A percentile compares a stretch with the other conserved stretches of the same genome.
Conservation (phyloP, 2,113 vertebrate species). For the Aptenodytes patagonicus region DNA sequence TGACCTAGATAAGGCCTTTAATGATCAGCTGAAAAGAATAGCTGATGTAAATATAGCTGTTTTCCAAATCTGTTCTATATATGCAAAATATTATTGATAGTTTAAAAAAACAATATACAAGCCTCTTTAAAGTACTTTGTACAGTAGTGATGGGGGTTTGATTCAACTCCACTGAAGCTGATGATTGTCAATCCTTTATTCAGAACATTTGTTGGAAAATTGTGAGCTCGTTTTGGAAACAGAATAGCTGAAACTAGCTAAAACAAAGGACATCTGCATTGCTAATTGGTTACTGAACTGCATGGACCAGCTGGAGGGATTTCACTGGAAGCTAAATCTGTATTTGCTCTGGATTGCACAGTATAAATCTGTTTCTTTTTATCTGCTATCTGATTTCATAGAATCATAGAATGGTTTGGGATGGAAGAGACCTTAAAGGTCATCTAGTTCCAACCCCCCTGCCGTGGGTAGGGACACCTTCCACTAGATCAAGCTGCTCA, state of each 20-base stretch:
- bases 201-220: not conserved
- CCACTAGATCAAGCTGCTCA: not conserved
- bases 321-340: not conserved
- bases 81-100: not conserved
- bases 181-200: not conserved
- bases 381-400: not conserved
- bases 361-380: not conserved
- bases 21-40: not conserved
- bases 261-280: not conserved
- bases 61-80: not conserved
- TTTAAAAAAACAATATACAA: not conserved
- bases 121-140: not conserved
- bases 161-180: not conserved
- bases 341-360: not conserved
- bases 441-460: not conserved
- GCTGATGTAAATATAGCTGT: not conserved
- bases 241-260: not conserved
- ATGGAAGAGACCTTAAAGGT: not conserved
- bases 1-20: not conserved
- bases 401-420: not conserved
- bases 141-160: not conserved
- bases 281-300: not conserved
- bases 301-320: not conserved
- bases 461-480: not conserved
- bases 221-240: not conserved